These are phyloP conservation scores for Lamellibrachia luymesi DNA, from an alignment of 1,140 invertebrate genomes.

Conservation along the genomic window DNA sequence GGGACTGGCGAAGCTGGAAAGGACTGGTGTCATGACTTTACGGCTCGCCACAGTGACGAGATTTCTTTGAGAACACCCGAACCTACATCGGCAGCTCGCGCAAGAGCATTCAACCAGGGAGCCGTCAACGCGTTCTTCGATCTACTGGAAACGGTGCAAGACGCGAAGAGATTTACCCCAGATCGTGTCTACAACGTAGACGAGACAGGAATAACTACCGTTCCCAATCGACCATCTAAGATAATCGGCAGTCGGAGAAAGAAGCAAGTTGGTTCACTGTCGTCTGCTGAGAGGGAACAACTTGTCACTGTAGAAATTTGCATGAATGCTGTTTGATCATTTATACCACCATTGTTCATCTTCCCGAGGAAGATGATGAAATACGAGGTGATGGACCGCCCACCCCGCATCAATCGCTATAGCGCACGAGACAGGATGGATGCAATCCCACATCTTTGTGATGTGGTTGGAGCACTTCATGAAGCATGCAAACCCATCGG, in stretches of 20 bases:
- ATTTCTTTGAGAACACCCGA: constrained; percentile 12
- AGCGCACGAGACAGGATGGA: no score
- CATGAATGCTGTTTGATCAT: background rate
- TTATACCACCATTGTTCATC: no score
- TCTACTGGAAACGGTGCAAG: background rate
- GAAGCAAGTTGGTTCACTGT: no score
- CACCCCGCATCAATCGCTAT: no score
- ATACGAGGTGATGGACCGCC: no score
- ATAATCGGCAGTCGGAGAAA: constrained; percentile 3
- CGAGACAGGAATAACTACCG: constrained; percentile 30
- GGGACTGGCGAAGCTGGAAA: background rate
- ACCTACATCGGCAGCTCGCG: constrained; percentile 9
- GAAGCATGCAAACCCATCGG: no score
- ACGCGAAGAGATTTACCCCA: constrained; percentile 15
- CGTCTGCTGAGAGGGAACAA: constrained; percentile 15
- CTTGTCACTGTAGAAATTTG: constrained; percentile 11
- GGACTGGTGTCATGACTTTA: background rate
- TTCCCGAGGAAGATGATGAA: constrained; percentile 9
- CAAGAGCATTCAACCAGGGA: background rate
- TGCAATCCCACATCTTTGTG: no score
- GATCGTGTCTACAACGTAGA: constrained; percentile 31
- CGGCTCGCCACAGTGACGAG: background rate
- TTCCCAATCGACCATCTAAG: constrained; percentile 24
- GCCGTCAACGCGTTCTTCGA: constrained; percentile 5
- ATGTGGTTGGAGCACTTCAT: no score